phyloP scores from a whole-genome alignment of 2,888 invertebrate species.

The Branchipolynoe longqiensis region DNA sequence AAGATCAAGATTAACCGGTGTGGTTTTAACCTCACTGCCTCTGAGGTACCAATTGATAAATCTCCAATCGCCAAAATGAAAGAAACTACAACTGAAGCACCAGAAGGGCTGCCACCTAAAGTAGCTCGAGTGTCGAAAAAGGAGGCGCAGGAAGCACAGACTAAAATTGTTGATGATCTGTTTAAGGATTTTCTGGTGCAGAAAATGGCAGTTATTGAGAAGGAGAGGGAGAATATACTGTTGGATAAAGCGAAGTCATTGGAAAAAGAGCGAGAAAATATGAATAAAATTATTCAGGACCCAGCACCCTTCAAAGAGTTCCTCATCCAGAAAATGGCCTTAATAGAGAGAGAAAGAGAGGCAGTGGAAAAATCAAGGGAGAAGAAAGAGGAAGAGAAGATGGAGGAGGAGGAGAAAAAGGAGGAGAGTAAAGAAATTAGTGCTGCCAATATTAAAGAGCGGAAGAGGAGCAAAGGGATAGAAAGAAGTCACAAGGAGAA shows the following conservation, averaged over 20 bases:
- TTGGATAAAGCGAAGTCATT: neutral
- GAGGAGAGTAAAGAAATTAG: neutral
- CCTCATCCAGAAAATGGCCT: conserved; percentile 26
- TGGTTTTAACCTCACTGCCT: neutral
- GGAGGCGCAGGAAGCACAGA: conserved; percentile 19
- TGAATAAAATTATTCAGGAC: neutral
- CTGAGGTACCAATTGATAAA: neutral
- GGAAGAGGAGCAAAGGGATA: neutral
- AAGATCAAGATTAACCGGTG: neutral
- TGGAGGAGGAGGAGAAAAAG: neutral
- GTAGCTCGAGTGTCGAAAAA: conserved; percentile 3
- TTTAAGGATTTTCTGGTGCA: conserved; percentile 61
- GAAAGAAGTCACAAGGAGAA: neutral
- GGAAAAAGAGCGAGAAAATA: neutral
- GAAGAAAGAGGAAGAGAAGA: neutral
- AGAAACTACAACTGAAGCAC: neutral
- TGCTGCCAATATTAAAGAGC: neutral
- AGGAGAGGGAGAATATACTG: neutral
- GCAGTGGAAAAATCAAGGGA: neutral
- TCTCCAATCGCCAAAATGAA: neutral
- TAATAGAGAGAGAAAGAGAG: conserved; percentile 6
- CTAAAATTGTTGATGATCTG: conserved; percentile 59
- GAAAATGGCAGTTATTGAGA: conserved; percentile 61
- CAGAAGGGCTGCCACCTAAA: neutral
- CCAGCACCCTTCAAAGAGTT: conserved; percentile 42